Evolutionary conservation across 2,888 invertebrate genomes (phyloP).

Genomic region (Troides aeacus): DNA sequence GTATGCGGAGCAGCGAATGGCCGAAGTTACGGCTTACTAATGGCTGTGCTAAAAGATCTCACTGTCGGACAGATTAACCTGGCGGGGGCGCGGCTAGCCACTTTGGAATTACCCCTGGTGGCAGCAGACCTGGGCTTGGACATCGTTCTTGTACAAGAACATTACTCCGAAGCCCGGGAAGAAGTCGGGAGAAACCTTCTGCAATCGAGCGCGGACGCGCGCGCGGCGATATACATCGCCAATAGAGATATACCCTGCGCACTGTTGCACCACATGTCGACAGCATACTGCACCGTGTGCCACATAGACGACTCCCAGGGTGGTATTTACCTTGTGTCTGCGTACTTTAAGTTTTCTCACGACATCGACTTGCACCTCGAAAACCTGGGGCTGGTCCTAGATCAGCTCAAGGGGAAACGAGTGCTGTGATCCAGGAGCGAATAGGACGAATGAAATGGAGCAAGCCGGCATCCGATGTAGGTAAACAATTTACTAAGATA

Average conservation of each 20-base stretch:
- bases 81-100: slow-evolving; percentile 31
- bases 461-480: neutral
- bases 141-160: slow-evolving; percentile 38
- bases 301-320: slow-evolving; percentile 25
- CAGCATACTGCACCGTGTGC: slow-evolving; percentile 27
- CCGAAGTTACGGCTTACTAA: neutral
- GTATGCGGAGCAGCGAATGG: slow-evolving; percentile 32
- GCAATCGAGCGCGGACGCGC: neutral
- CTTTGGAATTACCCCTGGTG: slow-evolving; percentile 32
- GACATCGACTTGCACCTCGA: too few species aligned
- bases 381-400: too few species aligned
- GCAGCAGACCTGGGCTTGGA: slow-evolving; percentile 31
- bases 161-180: slow-evolving; percentile 27
- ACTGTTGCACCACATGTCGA: slow-evolving; percentile 31
- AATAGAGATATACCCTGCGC: neutral
- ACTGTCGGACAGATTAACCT: slow-evolving; percentile 37
- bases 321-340: slow-evolving; percentile 32
- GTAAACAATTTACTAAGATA: neutral
- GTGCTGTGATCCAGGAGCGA: slow-evolving; percentile 16
- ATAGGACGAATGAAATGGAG: slow-evolving; percentile 4
- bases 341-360: slow-evolving; percentile 33
- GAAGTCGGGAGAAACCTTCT: neutral
- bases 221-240: neutral
- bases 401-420: slow-evolving; percentile 3
- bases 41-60: accelerated